Percentiles rank a stretch among this genome's conserved stretches.
phyloP scores from a whole-genome alignment of 1,140 invertebrate species.

The Drosophila arizonae region DNA sequence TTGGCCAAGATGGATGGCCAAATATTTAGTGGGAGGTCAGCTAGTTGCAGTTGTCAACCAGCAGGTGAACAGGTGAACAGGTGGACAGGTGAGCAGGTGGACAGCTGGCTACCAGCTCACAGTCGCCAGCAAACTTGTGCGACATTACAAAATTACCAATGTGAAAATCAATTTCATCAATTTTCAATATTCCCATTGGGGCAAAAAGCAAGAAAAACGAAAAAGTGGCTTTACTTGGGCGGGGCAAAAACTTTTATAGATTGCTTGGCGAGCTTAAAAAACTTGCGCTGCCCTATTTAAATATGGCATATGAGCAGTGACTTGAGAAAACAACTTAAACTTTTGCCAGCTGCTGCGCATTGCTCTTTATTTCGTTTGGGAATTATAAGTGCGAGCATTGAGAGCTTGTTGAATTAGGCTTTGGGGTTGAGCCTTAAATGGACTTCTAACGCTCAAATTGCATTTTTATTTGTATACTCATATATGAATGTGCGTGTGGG shows the following conservation, averaged over 20 bases:
- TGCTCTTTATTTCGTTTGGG: background rate
- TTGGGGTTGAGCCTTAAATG: slow-evolving; percentile 4
- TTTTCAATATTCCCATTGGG: slow-evolving; percentile 45
- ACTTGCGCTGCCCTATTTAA: too few relatives aligned
- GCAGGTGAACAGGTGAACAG: slow-evolving; percentile 38
- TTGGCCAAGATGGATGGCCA: slow-evolving; percentile 69
- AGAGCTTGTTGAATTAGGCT: background rate
- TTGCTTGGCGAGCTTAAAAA: too few relatives aligned
- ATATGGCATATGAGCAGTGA: too few relatives aligned
- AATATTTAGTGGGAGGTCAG: slow-evolving; percentile 69
- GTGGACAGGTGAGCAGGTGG: slow-evolving; percentile 35
- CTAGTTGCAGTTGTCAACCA: slow-evolving; percentile 53
- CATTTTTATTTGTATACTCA: slow-evolving; percentile 1
- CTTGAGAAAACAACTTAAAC: too few relatives aligned
- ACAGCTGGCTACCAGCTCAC: slow-evolving; percentile 50
- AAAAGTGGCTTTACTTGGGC: slow-evolving; percentile 2
- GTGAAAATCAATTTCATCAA: slow-evolving; percentile 76
- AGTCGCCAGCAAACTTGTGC: slow-evolving; percentile 42
- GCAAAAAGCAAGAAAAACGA: background rate
- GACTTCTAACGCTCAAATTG: slow-evolving; percentile 1
- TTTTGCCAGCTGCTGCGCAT: too few relatives aligned
- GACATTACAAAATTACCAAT: slow-evolving; percentile 71
- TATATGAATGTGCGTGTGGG: too few relatives aligned
- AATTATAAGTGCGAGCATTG: slow-evolving; percentile 1
- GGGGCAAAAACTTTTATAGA: background rate